Base-by-base conservation (phyloP, 35 echinoderm and acorn worm species). In the Stichopus chloronotus region DNA sequence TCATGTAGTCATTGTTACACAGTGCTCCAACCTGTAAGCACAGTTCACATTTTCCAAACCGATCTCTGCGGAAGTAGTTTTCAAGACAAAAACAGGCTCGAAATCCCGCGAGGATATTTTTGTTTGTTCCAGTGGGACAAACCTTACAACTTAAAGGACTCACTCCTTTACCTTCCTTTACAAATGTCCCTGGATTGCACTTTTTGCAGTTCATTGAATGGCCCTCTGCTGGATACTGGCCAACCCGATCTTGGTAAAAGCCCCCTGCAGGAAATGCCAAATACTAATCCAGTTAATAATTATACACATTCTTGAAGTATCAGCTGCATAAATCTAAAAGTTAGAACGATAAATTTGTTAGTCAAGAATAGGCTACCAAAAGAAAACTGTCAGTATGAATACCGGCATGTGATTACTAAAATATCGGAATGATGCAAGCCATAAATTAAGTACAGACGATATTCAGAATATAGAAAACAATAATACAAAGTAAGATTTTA, bases 71-170 rank as follows among this genome's bases (percentile, higher is more conserved):
- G 54, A 55, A 58, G 57, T 86, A 86, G 7, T 55, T 60, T 17
- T 86, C 83, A 56, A 56, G 19, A 54, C 83, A 86, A 55, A 86
- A 86, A 86, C 83, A 86, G 55, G 83, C 83, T 4, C 83, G 83
- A 24, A 19, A 86, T 12, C 83, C 83, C 12, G 83, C 83, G 7
- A 4, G 17, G 9, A 54, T 24, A 16, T 86, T 86, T 56, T 58
- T 56, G 13, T 86, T 55, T 58, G 83, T 86, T 16, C 83, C 83
- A 60, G 13, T 55, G 5, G 83, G 83, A 55, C 83, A 86, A 19
- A 86, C 83, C 16, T 22, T 86, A 86, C 83, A 86, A 20, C 55
- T 55, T 2, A n/a, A n/a, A 4, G 55, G 19, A 60, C 24, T 53
- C 53, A 22, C 53, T 13, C 80, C 80, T 16, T 55, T 52, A 30